Base-by-base conservation (phyloP, 2,888 invertebrate genomes). In the Automeris io region DNA sequence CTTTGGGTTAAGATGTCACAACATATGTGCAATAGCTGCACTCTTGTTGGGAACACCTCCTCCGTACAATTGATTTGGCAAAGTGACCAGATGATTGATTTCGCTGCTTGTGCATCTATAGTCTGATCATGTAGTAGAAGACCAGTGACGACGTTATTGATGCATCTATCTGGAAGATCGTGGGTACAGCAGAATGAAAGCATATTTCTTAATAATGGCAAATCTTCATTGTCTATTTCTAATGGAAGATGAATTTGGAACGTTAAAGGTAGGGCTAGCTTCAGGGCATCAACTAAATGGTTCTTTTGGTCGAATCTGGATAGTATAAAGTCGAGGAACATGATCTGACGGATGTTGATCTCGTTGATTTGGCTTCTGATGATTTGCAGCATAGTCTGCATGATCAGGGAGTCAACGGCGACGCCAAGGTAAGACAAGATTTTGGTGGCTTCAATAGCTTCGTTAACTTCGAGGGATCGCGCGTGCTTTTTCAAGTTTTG, bases 261-360 rank as follows among this genome's bases (percentile, higher is more conserved):
- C 0, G 91, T 90, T 18, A 92, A 64, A 0, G 92, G 92, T 6
- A 93, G 54, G 0, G 93, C 92, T 1, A 91, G 74, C 52, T 81
- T 82, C 3, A 93, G 57, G 0, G 92, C 92, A 22, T 91, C 90
- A 0, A 89, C 85, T 16, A 93, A 68, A 39, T 92, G 90, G 41
- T 78, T 78, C 8, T 81, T 86, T 1, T 50, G 52, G 25, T 87
- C 72, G 34, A 88, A 86, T 41, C 83, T 80, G 1, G 65, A 58
- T 0, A 93, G 57, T 5, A 92, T 51, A 56, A 89, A 90, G 57
- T 91, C 87, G 9, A 92, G 38, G 57, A 91, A 91, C 52, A 90
- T 87, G 19, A 92, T 88, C 51, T 92, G 89, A 2, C 87, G 70
- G 13, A 91, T 61, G 42, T 77, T 86, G 7, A 93, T 57, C 25